These are phyloP conservation scores for Vulpes lagopus DNA, from an alignment of 2,113 vertebrate genomes.

Conservation along the genomic window DNA sequence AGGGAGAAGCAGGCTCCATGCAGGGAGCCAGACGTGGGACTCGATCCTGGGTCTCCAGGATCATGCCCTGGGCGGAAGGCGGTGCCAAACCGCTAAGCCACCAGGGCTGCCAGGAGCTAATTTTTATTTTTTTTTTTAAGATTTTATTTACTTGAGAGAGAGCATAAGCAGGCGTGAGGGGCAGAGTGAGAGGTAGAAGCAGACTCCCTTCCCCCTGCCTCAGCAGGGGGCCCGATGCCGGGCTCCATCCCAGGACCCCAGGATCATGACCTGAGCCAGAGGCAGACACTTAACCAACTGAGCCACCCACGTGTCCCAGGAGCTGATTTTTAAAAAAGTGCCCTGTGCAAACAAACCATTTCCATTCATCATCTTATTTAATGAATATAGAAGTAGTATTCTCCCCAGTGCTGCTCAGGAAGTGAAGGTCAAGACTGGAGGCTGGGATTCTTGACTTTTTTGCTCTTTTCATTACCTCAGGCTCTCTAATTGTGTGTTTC, in stretches of 20 bases:
- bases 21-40: no score
- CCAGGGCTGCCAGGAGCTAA: no score
- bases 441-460: not conserved
- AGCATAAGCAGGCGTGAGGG: not conserved
- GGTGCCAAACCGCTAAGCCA: no score
- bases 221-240: not conserved
- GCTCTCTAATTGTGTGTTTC: not conserved
- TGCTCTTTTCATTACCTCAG: not conserved
- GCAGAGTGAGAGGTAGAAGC: not conserved
- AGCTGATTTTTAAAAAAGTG: not conserved
- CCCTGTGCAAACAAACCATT: not conserved
- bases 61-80: no score
- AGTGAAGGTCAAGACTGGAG: not conserved
- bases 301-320: not conserved
- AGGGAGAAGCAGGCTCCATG: no score
- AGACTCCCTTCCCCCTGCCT: not conserved
- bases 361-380: not conserved
- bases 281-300: not conserved
- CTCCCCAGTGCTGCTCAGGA: not conserved
- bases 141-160: not conserved
- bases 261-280: not conserved
- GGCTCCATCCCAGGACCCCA: rapidly evolving
- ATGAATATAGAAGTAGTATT: not conserved
- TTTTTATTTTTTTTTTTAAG: not conserved
- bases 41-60: no score